Percentiles rank a stretch among this genome's conserved stretches.
Conservation (phyloP, 2,888 invertebrate genomes). For the Arrhopalites spinosus region DNA sequence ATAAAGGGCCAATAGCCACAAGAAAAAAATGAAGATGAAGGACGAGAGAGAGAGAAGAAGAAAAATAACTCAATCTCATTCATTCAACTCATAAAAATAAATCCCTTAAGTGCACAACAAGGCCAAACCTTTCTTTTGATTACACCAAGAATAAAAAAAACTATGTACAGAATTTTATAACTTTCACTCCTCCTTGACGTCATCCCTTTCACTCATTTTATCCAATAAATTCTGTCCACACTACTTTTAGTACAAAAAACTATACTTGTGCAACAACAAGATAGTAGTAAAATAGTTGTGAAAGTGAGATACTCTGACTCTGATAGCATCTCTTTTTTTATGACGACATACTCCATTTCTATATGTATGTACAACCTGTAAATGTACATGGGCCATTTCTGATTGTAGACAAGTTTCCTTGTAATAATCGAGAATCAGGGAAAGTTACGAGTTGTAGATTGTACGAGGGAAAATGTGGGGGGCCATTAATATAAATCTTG, state of each 20-base stretch:
- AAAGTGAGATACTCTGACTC: too few species aligned
- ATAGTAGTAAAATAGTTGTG: background rate
- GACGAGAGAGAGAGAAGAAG: background rate
- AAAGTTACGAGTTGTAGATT: background rate
- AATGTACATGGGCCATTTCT: too few species aligned
- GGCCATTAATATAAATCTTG: constrained; percentile 27
- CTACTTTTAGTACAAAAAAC: background rate
- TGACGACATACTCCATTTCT: too few species aligned
- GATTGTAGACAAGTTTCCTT: too few species aligned
- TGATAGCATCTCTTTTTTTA: too few species aligned
- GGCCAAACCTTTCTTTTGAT: constrained; percentile 26
- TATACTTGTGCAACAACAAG: background rate
- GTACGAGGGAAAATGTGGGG: background rate
- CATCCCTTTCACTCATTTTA: too few species aligned
- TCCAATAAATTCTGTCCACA: background rate
- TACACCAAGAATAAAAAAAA: background rate
- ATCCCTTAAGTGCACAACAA: constrained; percentile 32
- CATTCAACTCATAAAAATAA: constrained; percentile 29
- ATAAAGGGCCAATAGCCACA: background rate
- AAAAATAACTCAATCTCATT: constrained; percentile 11
- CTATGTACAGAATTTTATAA: too few species aligned
- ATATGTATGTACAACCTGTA: too few species aligned
- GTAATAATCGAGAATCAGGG: background rate
- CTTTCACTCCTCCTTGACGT: too few species aligned
- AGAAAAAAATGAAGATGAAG: background rate